Percentiles rank a stretch among this genome's conserved stretches.
Evolutionary conservation across 2,888 invertebrate genomes (phyloP).

Genomic region (Omphaloscelis lunosa): DNA sequence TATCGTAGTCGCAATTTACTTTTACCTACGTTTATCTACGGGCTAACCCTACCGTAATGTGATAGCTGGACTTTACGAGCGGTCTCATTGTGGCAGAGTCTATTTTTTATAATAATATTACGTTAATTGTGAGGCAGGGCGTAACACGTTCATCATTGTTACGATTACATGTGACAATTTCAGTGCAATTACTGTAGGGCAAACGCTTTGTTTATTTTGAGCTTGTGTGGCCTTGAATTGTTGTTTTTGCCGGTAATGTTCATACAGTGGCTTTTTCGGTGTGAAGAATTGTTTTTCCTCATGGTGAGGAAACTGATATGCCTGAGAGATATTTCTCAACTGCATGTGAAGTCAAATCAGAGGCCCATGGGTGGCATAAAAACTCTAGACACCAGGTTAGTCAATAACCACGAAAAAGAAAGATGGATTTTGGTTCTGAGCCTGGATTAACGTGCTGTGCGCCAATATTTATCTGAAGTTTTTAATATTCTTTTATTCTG

Average conservation of each 20-base stretch:
- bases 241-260: not conserved
- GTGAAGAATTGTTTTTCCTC: no score
- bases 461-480: no score
- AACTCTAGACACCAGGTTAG: no score
- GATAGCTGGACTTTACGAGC: constrained; percentile 64
- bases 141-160: constrained; percentile 36
- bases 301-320: no score
- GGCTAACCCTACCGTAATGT: constrained; percentile 65
- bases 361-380: no score
- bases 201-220: not conserved
- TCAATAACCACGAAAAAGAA: no score
- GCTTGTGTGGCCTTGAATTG: not conserved
- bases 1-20: not conserved
- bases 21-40: not conserved
- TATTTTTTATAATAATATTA: constrained; percentile 61
- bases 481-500: no score
- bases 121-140: constrained; percentile 61
- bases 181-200: constrained; percentile 2
- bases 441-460: no score
- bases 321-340: no score
- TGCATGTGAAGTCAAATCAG: no score
- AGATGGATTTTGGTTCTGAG: not conserved
- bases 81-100: constrained; percentile 55
- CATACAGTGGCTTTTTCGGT: not conserved
- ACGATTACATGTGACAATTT: constrained; percentile 10